Conservation (phyloP, 1,140 invertebrate species). For the Aplysia californica region DNA sequence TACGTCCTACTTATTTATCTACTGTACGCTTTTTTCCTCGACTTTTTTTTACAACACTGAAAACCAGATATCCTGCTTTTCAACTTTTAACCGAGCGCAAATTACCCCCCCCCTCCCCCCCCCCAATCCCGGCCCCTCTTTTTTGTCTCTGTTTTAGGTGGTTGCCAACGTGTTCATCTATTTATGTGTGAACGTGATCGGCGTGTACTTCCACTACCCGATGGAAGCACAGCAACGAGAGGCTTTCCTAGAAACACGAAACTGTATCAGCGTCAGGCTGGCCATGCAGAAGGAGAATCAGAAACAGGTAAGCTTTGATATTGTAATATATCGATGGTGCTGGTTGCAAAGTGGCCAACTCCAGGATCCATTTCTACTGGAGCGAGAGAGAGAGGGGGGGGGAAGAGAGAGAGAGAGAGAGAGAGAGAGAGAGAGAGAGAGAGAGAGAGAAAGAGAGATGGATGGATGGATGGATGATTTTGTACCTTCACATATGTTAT, state of each 20-base stretch:
- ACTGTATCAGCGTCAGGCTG: conserved; percentile 23
- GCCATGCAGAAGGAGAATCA: conserved; percentile 23
- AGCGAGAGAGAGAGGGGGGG: not conserved
- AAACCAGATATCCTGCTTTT: not conserved
- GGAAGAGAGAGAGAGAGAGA: conserved; percentile 21
- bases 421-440: conserved; percentile 24
- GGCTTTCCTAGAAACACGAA: conserved; percentile 25
- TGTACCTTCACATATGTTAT: too few species aligned
- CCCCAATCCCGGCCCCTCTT: too few species aligned
- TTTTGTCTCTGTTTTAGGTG: not conserved
- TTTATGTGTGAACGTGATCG: conserved; percentile 16
- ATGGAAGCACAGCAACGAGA: conserved; percentile 21
- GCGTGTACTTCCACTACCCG: conserved; percentile 25
- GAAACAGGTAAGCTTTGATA: conserved; percentile 27
- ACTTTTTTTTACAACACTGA: not conserved
- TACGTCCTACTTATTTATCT: too few species aligned
- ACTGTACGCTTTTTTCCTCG: too few species aligned
- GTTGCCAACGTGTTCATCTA: not conserved
- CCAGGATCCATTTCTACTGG: too few species aligned
- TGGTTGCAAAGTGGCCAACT: too few species aligned
- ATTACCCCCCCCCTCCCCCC: too few species aligned
- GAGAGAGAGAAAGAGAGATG: conserved; percentile 20
- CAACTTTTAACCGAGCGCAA: not conserved
- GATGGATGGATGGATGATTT: not conserved
- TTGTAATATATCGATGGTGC: too few species aligned